Evolutionary conservation across 2,113 vertebrate genomes (phyloP).

Genomic region (Sebastes fasciatus): DNA sequence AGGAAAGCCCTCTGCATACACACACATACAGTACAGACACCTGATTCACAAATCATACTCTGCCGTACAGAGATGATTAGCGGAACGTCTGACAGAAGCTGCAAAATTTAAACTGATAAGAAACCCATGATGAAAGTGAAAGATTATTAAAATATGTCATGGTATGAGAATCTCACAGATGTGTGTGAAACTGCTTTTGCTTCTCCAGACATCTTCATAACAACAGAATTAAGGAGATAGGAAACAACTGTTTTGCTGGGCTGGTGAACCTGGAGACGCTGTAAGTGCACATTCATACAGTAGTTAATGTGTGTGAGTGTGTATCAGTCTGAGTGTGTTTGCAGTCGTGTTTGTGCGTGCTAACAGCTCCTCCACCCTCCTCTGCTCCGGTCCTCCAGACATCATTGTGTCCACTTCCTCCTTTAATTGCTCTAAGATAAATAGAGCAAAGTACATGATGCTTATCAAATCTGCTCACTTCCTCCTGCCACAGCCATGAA

Average conservation of each 20-base stretch:
- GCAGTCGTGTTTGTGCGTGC: conserved; percentile 51
- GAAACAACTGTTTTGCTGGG: conserved; percentile 91
- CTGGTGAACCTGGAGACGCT: conserved; percentile 96
- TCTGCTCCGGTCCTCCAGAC: conserved; percentile 73
- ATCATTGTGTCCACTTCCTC: conserved; percentile 84
- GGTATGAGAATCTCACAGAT: neutral
- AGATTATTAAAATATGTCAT: neutral
- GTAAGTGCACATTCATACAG: conserved; percentile 85
- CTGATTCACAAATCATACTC: conserved; percentile 60
- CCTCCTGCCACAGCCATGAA: conserved; percentile 70
- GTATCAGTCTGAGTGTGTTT: conserved; percentile 19
- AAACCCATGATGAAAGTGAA: neutral
- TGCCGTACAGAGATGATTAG: neutral
- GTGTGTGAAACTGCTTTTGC: conserved; percentile 22
- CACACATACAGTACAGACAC: conserved; percentile 31
- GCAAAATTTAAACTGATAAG: neutral
- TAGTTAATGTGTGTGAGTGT: conserved; percentile 13
- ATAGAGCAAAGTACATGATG: conserved; percentile 83
- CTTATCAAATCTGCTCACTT: conserved; percentile 81
- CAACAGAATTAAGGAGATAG: conserved; percentile 94
- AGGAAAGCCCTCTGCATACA: conserved; percentile 38
- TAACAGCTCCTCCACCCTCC: conserved; percentile 70
- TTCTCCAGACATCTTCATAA: conserved; percentile 96
- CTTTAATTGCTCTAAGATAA: conserved; percentile 84
- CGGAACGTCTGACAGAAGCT: conserved; percentile 3